Base-by-base conservation (phyloP, 2,888 invertebrate genomes). In the Pimpla rufipes region DNA sequence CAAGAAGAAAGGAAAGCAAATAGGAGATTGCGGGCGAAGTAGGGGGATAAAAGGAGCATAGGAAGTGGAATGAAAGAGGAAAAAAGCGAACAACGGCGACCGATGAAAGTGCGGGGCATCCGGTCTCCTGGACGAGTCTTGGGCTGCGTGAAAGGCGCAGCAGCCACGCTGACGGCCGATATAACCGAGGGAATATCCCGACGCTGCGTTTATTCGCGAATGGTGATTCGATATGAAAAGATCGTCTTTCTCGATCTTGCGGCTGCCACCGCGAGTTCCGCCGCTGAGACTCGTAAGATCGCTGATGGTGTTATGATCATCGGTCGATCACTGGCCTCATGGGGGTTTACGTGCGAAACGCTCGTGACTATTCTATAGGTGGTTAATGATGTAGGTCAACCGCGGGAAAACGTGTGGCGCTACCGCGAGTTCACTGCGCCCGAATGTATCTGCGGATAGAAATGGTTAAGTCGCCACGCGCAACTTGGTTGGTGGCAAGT, bases 41-140 rank as follows among this genome's bases (percentile, higher is more conserved):
- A 79, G 85, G 85, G 85, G 79, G 84, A 81, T 68, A 81, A 86
- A 85, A 87, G 77, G 50, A 84, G 74, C 81, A 85, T 85, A 79
- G 55, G 67, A 40, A 55, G 70, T 59, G 57, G 18, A 42, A 64
- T 40, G 80, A 83, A 86, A 85, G 87, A 87, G 67, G 76, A 76
- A 84, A 78, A 52, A 64, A 79, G 40, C 59, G 71, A 84, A 83
- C 45, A 62, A 73, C 79, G 71, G 57, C 78, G 66, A 67, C 82
- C n/a, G 86, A 91, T 88, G 89, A 91, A 90, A 91, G 90, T 88
- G 86, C 81, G 70, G 67, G 76, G 86, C 85, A 88, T 87, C 86
- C 85, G 84, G 85, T 86, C 75, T 70, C 29, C 55, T 68, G 78
- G 11, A n/a, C 70, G 55, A 23, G 68, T 64, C 42, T n/a, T 16